Conservation (phyloP, 2,888 invertebrate genomes). For the Sphaerophoria taeniata region DNA sequence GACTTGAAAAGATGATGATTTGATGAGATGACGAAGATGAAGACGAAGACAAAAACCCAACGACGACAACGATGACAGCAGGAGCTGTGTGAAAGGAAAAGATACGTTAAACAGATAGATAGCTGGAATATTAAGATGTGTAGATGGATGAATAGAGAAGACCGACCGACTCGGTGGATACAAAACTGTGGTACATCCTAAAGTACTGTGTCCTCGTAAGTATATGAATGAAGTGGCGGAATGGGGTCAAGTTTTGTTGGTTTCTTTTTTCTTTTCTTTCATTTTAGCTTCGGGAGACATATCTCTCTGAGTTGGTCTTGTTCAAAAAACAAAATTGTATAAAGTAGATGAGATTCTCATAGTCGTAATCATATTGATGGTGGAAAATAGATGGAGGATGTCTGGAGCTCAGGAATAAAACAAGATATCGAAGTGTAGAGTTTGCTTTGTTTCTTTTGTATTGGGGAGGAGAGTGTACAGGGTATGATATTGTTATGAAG, state of each 20-base stretch:
- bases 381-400: neutral
- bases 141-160: constrained; percentile 15
- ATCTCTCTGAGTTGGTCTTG: constrained; percentile 19
- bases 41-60: neutral
- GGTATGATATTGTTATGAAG: neutral
- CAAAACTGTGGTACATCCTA: constrained; percentile 35
- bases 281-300: constrained; percentile 34
- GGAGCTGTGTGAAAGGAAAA: constrained; percentile 1
- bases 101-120: constrained; percentile 26
- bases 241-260: constrained; percentile 66
- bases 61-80: constrained; percentile 15
- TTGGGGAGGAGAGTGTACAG: neutral
- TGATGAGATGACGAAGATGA: constrained; percentile 12
- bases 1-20: constrained; percentile 34
- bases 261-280: constrained; percentile 21
- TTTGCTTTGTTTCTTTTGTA: constrained; percentile 10
- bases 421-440: constrained; percentile 34
- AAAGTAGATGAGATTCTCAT: constrained; percentile 68
- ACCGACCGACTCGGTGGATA: neutral
- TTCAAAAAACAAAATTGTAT: constrained; percentile 14
- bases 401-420: neutral
- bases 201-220: neutral
- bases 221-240: constrained; percentile 55
- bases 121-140: constrained; percentile 28
- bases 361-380: constrained; percentile 64